Evolutionary conservation across 2,888 invertebrate species (phyloP).

Genomic region (Eumerus sabulonum): DNA sequence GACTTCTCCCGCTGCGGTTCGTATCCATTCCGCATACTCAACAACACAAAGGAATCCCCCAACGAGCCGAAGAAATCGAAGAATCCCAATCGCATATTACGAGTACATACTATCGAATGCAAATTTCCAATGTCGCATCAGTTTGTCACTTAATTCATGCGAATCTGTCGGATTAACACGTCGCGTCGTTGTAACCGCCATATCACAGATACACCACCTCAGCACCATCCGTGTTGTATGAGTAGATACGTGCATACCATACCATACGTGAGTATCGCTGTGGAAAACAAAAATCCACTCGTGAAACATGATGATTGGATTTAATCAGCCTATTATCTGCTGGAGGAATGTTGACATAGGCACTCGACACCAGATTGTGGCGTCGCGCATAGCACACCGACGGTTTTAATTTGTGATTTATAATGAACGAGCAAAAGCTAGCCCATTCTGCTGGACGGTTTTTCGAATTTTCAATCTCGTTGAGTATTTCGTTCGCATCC

Average conservation of each 20-base stretch:
- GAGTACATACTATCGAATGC: slow-evolving; percentile 33
- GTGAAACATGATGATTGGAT: slow-evolving; percentile 42
- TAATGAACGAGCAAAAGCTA: too few relatives aligned
- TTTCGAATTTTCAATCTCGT: slow-evolving; percentile 35
- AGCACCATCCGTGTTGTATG: too few relatives aligned
- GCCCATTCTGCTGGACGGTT: neutral
- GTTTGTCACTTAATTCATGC: slow-evolving; percentile 31
- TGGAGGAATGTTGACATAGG: slow-evolving; percentile 27
- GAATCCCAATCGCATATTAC: too few relatives aligned
- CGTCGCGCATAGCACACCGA: slow-evolving; percentile 45
- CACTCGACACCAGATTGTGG: slow-evolving; percentile 1
- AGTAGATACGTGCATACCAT: too few relatives aligned
- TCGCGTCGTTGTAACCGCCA: slow-evolving; percentile 1
- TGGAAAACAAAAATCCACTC: neutral
- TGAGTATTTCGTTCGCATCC: slow-evolving; percentile 11
- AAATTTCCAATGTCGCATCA: slow-evolving; percentile 41
- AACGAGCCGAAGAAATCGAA: too few relatives aligned
- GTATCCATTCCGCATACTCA: too few relatives aligned
- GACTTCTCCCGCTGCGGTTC: too few relatives aligned
- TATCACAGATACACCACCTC: too few relatives aligned
- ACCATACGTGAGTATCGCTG: too few relatives aligned
- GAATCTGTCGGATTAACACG: slow-evolving; percentile 39
- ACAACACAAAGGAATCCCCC: too few relatives aligned
- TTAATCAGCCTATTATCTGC: slow-evolving; percentile 43
- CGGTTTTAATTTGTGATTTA: slow-evolving; percentile 30